Evolutionary conservation across 2,888 invertebrate species (phyloP), one percentile per base, ranked within the genome.

Genomic region (Alsophila aescularia): DNA sequence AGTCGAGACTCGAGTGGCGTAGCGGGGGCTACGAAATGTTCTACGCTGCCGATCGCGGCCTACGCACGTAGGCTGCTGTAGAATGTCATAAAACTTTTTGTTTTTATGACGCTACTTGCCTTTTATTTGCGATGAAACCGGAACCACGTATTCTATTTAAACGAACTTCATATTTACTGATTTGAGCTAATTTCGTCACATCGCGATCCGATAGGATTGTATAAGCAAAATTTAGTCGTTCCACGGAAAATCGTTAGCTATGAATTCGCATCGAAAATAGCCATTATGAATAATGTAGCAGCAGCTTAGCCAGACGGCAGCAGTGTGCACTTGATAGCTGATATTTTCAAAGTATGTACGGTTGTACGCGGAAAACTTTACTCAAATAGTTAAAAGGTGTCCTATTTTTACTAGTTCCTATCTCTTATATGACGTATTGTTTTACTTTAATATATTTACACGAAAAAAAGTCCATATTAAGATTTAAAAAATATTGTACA

Each of bases 11-110:
- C 32, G 32, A 57, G 52, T 41, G 47, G 55, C 62, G 79, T 78
- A 77, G 78, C 74, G 58, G 53, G 54, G 39, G 75, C 81, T 81
- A 81, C 81, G 78, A 67, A 62, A 55, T 52, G 53, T 49, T 58
- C 67, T 62, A 66, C 73, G 60, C 57, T 49, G 59, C 58, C 60
- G 56, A 61, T 55, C 50, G 63, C 61, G 52, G 55, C 62, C 58
- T 61, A 65, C 66, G 61, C 66, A 49, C 63, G 60, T 66, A 60
- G 59, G 53, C 61, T 60, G 35, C 51, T 58, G 32, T 51, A 56
- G 55, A 52, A 54, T 49, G 44, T 56, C 32, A 59, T 55, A 58
- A 62, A 61, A 37, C 48, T 48, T 55, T 41, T 58, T 49, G 34
- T 47, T 61, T 54, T 58, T 58, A 58, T 59, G 60, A 59, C 55